Evolutionary conservation across 2,888 invertebrate genomes (phyloP).

Genomic region (Xestia c-nigrum): DNA sequence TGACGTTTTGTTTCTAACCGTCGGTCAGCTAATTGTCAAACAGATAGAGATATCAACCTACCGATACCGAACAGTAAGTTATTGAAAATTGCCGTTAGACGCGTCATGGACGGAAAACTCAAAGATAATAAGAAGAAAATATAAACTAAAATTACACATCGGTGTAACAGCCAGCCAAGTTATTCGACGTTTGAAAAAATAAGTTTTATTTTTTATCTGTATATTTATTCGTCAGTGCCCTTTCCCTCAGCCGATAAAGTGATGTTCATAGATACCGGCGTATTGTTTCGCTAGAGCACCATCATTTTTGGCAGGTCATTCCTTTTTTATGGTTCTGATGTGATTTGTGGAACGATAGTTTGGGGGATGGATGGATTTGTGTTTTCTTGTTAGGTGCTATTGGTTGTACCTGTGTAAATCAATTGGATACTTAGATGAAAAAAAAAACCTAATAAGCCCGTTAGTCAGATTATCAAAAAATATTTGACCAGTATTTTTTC

Average conservation of each 20-base stretch:
- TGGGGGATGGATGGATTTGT: constrained; percentile 5
- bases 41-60: no score
- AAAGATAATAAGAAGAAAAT: not conserved
- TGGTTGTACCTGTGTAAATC: not conserved
- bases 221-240: constrained; percentile 83
- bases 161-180: constrained; percentile 76
- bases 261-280: constrained; percentile 76
- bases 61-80: no score
- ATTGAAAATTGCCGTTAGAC: no score
- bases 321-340: constrained; percentile 64
- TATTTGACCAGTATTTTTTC: no score
- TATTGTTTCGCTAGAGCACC: constrained; percentile 74
- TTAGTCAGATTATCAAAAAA: no score
- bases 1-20: no score
- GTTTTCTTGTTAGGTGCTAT: not conserved
- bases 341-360: constrained; percentile 65
- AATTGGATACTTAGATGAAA: no score
- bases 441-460: no score
- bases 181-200: constrained; percentile 86
- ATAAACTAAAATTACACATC: constrained; percentile 37
- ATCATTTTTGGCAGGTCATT: constrained; percentile 77
- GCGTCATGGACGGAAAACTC: not conserved
- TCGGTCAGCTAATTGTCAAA: no score
- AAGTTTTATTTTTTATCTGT: constrained; percentile 88
- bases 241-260: constrained; percentile 80